Base-by-base conservation (phyloP, 2,113 vertebrate species). In the Poeciliopsis retropinna region DNA sequence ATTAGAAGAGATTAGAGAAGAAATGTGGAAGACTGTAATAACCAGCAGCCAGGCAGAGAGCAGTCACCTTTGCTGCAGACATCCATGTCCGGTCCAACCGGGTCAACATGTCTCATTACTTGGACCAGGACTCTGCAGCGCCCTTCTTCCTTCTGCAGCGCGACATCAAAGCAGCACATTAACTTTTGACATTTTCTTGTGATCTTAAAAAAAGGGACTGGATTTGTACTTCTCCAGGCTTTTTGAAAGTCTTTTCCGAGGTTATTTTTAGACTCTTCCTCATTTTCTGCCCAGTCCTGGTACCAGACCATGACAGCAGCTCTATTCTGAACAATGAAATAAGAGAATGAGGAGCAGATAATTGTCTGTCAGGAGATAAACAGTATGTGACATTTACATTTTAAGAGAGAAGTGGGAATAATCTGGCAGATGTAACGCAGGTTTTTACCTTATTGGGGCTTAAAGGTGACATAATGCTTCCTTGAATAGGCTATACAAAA, bases 11-110 rank as follows among this genome's bases (percentile, higher is more conserved):
- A 57, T 57, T 57, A 57, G 22, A n/a, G 51, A 10, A 13, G 25
- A 80, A 67, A 75, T 25, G 31, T 67, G 30, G 32, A 75, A 72
- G 13, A 62, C 60, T 71, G 47, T 32, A 31, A 60, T 70, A 65
- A 76, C 63, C n/a, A 22, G 37, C 61, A 15, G 9, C 19, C 27
- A 65, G 34, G 57, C 15, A 67, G 69, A 61, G 14, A 25, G 34
- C 14, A 29, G 5, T 25, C 32, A 44, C 28, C 64, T n/a, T 17
- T 25, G 41, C 29, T 30, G 27, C 41, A 30, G 15, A 14, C 25
- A 9, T 57, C 25, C 51, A 25, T 57, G 51, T 57, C 25, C 25
- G 51, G 25, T 57, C 51, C 51, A 57, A 57, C 51, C 51, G 11
- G 51, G 51, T 57, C 51, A 57, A n/a, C 51, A 57, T 57, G 51